Conservation (phyloP, 2,113 vertebrate species). For the human (Homo sapiens) region GRCh38 chr4:132654501-132655000, state of each 20-base stretch:
- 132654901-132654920: no score
- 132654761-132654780: not conserved
- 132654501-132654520: not conserved
- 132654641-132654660: not conserved
- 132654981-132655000: no score
- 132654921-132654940: no score
- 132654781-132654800: not conserved
- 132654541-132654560: not conserved
- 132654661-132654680: not conserved
- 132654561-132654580: not conserved
- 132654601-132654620: not conserved
- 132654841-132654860: not conserved
- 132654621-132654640: not conserved
- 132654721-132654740: not conserved
- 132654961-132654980: no score
- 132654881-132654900: not conserved
- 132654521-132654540: not conserved
- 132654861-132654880: not conserved
- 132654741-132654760: not conserved
- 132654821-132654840: not conserved
- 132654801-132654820: not conserved
- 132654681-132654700: not conserved
- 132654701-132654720: not conserved
- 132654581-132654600: not conserved
- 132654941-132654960: no score